phyloP scores from a whole-genome alignment of 2,888 invertebrate genomes.

The Arctia plantaginis region DNA sequence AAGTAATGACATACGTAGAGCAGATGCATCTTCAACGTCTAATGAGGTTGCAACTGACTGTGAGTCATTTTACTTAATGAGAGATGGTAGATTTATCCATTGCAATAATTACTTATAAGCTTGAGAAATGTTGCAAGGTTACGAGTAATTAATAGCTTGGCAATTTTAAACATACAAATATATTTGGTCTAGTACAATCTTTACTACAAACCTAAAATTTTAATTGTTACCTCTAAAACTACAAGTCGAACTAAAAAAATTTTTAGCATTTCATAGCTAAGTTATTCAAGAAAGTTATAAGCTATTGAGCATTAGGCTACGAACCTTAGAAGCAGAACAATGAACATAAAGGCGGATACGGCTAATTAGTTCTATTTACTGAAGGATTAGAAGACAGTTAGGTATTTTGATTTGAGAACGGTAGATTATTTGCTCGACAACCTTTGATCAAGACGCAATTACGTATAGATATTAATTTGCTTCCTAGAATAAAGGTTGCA shows the following conservation, averaged over 20 bases:
- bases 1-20: conserved; percentile 22
- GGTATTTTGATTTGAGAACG: not conserved
- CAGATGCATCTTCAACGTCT: conserved; percentile 43
- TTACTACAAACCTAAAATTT: no score
- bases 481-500: not conserved
- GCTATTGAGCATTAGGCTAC: not conserved
- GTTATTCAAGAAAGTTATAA: no score
- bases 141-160: not conserved
- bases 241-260: no score
- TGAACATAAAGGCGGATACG: not conserved
- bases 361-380: not conserved
- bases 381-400: not conserved
- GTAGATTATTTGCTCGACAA: not conserved
- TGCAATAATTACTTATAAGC: not conserved
- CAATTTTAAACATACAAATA: no score
- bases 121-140: not conserved
- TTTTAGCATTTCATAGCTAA: no score
- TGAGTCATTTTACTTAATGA: conserved; percentile 46
- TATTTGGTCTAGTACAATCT: no score
- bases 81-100: conserved; percentile 6
- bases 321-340: not conserved
- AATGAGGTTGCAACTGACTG: conserved; percentile 56
- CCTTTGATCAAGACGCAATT: not conserved
- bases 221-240: no score
- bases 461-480: not conserved